Conservation (phyloP, 2,888 invertebrate species). For the Pollenia angustigena region DNA sequence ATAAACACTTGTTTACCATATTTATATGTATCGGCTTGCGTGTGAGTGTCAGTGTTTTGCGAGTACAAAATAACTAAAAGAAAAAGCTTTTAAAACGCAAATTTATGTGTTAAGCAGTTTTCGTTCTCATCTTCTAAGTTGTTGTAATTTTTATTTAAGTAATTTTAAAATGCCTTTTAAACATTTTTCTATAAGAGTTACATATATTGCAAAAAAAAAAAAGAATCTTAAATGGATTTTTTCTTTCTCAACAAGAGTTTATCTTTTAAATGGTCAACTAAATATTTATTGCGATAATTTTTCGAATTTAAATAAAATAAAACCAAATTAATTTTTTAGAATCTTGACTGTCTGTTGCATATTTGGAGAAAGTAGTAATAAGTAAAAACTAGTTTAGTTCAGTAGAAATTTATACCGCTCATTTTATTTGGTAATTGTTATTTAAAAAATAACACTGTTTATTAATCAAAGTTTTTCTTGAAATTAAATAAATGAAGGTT, state of each 20-base stretch:
- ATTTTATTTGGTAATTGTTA: too few species aligned
- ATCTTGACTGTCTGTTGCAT: not conserved
- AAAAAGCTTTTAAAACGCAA: constrained; percentile 72
- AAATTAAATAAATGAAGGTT: too few species aligned
- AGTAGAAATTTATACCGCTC: too few species aligned
- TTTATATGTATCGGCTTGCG: not conserved
- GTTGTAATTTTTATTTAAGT: constrained; percentile 20
- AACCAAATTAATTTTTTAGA: constrained; percentile 9
- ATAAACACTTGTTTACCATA: not conserved
- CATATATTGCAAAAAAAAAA: constrained; percentile 23
- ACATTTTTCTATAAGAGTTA: constrained; percentile 11
- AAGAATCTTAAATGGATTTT: constrained; percentile 47
- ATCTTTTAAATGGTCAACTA: constrained; percentile 37
- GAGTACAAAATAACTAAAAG: constrained; percentile 21
- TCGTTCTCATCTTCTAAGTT: not conserved
- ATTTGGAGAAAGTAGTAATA: not conserved
- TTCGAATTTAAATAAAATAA: constrained; percentile 25
- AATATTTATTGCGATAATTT: constrained; percentile 41
- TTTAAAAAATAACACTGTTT: too few species aligned
- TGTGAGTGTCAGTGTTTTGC: constrained; percentile 11
- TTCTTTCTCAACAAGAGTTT: constrained; percentile 10
- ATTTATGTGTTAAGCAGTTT: constrained; percentile 43
- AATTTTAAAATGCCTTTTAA: constrained; percentile 51
- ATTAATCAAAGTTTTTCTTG: too few species aligned
- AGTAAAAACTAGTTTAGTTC: too few species aligned